Evolutionary conservation across 2,113 vertebrate species (phyloP), one percentile per base, ranked within the genome.

Genomic region (Rousettus leschenaultii): DNA sequence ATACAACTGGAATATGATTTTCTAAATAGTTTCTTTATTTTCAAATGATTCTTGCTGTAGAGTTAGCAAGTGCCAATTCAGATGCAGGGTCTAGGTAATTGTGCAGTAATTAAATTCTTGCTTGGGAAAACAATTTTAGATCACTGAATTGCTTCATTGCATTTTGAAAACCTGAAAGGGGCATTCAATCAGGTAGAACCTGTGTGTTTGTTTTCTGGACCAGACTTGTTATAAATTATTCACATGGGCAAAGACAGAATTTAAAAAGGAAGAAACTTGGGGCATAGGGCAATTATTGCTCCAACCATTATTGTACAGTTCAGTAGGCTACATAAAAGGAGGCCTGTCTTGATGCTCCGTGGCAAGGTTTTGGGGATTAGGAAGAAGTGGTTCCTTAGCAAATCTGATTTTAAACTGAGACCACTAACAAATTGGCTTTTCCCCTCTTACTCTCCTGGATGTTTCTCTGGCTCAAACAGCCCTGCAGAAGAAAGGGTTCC

Each of bases 101-200:
- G 95, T 96, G 78, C 93, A 97, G 95, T 98, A 98, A 98, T 97
- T 95, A 98, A 98, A 94, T 96, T 92, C 91, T 97, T 95, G 92
- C 97, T 94, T 84, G 75, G 95, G 86, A 97, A 66, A 87, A 97
- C 89, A 91, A 79, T 95, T 92, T 97, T 87, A 97, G 94, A 96
- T 82, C 89, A 96, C 94, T 89, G 96, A 97, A 98, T 95, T 95
- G 87, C 84, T 96, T 93, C 55, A 97, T 61, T 96, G 33, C 75
- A 90, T 97, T 97, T 97, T 82, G 74, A 97, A 96, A 97, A 66
- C 91, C 95, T 96, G 97, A 97, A 97, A 97, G 61, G 97, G 92
- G 65, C 30, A 85, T 51, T 74, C 95, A 96, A 94, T 95, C 63
- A 98, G 90, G 91, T 97, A 94, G 71, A 91, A 89, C 24, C 68